Evolutionary conservation across 1,140 invertebrate genomes (phyloP).

Genomic region (Penaeus indicus): DNA sequence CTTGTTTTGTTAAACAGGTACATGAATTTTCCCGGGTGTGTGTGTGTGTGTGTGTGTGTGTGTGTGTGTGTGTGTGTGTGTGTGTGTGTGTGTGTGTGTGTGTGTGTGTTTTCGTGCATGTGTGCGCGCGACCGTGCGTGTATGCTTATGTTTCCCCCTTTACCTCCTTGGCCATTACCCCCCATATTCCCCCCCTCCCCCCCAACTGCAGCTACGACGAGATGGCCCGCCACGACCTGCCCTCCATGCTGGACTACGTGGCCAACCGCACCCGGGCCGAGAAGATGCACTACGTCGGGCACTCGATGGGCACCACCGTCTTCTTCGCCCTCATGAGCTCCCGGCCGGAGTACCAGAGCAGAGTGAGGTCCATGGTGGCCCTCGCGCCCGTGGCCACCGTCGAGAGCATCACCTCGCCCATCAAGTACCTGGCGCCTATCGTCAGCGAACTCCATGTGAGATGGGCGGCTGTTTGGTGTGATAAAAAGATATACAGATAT

Average conservation of each 20-base stretch:
- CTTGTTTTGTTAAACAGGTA: too few relatives aligned
- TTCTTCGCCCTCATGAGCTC: conserved; percentile 69
- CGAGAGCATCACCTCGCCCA: conserved; percentile 41
- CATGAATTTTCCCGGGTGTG: too few relatives aligned
- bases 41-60: too few relatives aligned
- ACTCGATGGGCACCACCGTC: conserved; percentile 78
- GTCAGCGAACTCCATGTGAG: conserved; percentile 51
- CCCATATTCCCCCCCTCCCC: too few relatives aligned
- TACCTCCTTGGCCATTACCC: too few relatives aligned
- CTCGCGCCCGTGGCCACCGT: conserved; percentile 51
- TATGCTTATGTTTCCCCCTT: too few relatives aligned
- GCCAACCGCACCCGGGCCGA: conserved; percentile 73
- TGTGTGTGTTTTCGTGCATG: too few relatives aligned
- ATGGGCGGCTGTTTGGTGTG: neutral
- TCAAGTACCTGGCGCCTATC: conserved; percentile 50
- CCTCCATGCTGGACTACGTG: conserved; percentile 78
- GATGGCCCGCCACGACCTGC: conserved; percentile 77
- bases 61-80: too few relatives aligned
- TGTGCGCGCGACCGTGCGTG: too few relatives aligned
- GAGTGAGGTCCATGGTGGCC: conserved; percentile 44
- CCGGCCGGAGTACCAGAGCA: conserved; percentile 67
- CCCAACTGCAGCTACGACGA: conserved; percentile 75
- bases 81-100: too few relatives aligned
- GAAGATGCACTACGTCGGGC: conserved; percentile 80
- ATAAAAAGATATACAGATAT: neutral